Percentiles rank a stretch among this genome's conserved stretches.
These are phyloP conservation scores for Athene noctua DNA, from an alignment of 2,113 vertebrate genomes.

Conservation along the genomic window DNA sequence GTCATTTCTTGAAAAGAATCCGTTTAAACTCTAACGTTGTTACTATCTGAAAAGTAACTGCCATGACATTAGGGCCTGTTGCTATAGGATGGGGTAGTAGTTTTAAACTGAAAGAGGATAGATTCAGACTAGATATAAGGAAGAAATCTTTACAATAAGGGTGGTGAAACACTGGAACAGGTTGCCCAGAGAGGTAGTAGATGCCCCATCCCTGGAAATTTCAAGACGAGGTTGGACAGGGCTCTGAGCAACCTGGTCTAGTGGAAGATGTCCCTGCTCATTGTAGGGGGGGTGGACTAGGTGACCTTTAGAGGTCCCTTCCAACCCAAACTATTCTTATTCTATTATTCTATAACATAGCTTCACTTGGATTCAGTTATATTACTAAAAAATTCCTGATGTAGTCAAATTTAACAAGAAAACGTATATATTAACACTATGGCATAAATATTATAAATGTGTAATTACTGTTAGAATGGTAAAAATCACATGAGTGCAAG, in stretches of 20 bases:
- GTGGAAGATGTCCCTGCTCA: background rate
- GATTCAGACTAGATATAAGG: background rate
- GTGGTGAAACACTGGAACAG: background rate
- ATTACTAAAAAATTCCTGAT: background rate
- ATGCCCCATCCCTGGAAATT: background rate
- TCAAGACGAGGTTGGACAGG: background rate
- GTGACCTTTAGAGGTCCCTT: background rate
- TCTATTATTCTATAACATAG: background rate
- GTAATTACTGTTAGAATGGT: background rate
- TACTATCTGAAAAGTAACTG: background rate
- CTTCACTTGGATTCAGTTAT: background rate
- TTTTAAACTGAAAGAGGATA: background rate
- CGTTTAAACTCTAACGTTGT: background rate
- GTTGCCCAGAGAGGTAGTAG: background rate
- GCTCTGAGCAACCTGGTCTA: background rate
- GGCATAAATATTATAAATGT: background rate
- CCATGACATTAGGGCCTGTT: background rate
- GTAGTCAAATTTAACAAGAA: background rate
- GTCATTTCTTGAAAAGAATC: background rate
- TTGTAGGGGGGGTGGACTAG: background rate
- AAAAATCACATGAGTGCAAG: background rate
- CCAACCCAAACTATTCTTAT: background rate
- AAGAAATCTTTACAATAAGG: rapidly evolving
- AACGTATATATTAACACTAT: background rate
- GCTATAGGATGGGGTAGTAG: background rate